Evolutionary conservation across 1,140 invertebrate genomes (phyloP).

Genomic region (Diachasma alloeum): DNA sequence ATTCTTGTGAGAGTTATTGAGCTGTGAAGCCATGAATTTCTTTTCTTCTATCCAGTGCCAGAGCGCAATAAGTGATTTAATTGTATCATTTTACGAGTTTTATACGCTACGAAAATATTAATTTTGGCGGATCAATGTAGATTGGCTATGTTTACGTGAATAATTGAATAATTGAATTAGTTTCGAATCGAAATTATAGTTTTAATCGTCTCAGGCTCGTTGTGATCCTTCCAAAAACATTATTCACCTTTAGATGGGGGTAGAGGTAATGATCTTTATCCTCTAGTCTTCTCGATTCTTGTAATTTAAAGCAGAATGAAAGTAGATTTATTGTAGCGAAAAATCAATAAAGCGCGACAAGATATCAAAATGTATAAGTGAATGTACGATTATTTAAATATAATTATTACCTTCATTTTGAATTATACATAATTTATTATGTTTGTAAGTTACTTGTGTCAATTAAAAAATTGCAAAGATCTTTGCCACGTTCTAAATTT

Average conservation of each 20-base stretch:
- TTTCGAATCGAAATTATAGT: neutral
- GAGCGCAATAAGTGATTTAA: neutral
- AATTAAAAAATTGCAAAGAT: neutral
- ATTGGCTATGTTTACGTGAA: neutral
- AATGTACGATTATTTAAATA: constrained; percentile 28
- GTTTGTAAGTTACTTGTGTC: neutral
- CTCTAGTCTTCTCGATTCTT: neutral
- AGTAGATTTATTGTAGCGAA: neutral
- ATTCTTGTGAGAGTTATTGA: neutral
- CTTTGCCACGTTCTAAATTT: no score
- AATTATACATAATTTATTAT: constrained; percentile 16
- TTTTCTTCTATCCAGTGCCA: neutral
- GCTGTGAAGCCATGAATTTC: neutral
- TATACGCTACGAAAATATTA: neutral
- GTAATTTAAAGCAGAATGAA: constrained; percentile 1
- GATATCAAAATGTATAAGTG: constrained; percentile 8
- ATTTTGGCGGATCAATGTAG: neutral
- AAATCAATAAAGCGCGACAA: neutral
- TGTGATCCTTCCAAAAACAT: constrained; percentile 12
- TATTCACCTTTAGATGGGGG: neutral
- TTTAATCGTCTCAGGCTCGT: neutral
- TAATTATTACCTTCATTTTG: constrained; percentile 21
- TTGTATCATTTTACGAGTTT: neutral
- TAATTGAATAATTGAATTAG: neutral
- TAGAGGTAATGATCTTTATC: neutral